Evolutionary conservation across 2,797 vertebrate genomes (phyloP).

Genomic region (Onychomys torridus): DNA sequence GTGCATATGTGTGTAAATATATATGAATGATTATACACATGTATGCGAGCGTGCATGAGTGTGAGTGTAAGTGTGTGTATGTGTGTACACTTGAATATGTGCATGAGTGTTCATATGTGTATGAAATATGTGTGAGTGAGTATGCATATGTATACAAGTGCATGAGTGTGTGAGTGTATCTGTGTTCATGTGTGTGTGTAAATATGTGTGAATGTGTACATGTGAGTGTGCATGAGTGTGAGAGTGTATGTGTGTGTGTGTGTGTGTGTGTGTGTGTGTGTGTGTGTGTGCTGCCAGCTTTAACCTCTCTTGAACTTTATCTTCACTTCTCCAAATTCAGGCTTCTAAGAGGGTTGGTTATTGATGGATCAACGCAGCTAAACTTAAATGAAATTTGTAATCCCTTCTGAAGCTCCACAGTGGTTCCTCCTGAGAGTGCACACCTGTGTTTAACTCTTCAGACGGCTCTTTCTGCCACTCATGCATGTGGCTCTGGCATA

Average conservation of each 20-base stretch:
- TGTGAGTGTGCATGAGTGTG: neutral
- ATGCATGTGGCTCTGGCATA: too few species aligned
- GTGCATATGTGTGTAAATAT: too few species aligned
- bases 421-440: neutral
- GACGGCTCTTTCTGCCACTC: neutral
- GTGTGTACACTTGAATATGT: neutral
- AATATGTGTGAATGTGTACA: neutral
- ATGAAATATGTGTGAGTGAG: neutral
- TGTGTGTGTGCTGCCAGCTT: neutral
- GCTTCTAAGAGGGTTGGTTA: neutral
- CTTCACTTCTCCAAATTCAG: neutral
- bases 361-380: neutral
- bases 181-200: neutral
- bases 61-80: neutral
- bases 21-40: neutral
- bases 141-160: too few species aligned
- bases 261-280: neutral
- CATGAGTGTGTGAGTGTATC: neutral
- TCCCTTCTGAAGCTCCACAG: neutral
- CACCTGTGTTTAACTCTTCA: neutral
- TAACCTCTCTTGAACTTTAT: conserved; percentile 20
- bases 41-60: neutral
- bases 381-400: neutral
- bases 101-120: neutral
- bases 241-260: neutral